A percentile compares a stretch with the other conserved stretches of the same genome.
phyloP scores from a whole-genome alignment of 2,888 invertebrate genomes.

The Caradrina kadenii region DNA sequence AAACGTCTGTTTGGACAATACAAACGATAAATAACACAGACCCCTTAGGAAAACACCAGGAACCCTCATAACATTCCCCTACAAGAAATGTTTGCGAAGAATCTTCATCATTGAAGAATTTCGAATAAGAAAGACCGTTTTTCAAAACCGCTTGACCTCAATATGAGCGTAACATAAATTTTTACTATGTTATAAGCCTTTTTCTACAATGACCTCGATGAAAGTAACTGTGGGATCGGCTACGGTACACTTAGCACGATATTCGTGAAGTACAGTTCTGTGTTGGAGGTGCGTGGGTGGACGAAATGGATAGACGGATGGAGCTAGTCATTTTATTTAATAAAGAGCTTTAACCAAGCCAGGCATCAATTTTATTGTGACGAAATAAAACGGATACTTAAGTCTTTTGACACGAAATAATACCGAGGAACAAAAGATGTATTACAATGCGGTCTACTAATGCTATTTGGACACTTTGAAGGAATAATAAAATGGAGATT shows the following conservation, averaged over 20 bases:
- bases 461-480: constrained; percentile 13
- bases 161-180: constrained; percentile 43
- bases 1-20: constrained; percentile 72
- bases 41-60: constrained; percentile 66
- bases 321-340: constrained; percentile 10
- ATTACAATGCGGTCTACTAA: constrained; percentile 5
- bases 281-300: constrained; percentile 15
- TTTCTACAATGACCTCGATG: constrained; percentile 58
- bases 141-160: constrained; percentile 61
- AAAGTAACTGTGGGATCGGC: constrained; percentile 41
- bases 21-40: constrained; percentile 74
- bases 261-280: constrained; percentile 41
- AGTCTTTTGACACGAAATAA: constrained; percentile 10
- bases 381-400: constrained; percentile 21
- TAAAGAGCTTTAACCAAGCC: constrained; percentile 21
- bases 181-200: constrained; percentile 52
- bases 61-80: constrained; percentile 49
- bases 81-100: constrained; percentile 36
- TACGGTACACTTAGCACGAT: constrained; percentile 47
- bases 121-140: constrained; percentile 40
- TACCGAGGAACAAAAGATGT: constrained; percentile 12
- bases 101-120: constrained; percentile 49
- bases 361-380: constrained; percentile 24
- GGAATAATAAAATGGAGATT: constrained; percentile 27
- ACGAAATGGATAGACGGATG: constrained; percentile 26